phyloP scores from a whole-genome alignment of 2,888 invertebrate genomes.

The Acanthosoma haemorrhoidale region DNA sequence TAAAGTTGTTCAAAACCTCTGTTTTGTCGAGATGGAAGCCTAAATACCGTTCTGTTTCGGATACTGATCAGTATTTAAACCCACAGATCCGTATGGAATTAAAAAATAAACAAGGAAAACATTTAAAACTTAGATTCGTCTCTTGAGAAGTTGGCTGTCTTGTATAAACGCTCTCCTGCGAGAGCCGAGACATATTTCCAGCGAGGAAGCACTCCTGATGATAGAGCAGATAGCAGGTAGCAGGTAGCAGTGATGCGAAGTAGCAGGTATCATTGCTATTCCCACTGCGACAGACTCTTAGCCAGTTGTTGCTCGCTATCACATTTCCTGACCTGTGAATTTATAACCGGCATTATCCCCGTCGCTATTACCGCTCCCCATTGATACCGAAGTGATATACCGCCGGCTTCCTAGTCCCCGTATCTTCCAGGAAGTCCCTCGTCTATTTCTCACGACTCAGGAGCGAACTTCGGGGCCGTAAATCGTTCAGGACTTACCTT shows the following conservation, averaged over 20 bases:
- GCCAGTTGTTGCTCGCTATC: constrained; percentile 19
- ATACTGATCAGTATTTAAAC: too few relatives aligned
- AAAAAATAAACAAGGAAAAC: too few relatives aligned
- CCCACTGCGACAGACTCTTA: constrained; percentile 1
- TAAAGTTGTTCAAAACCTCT: too few relatives aligned
- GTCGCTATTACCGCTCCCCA: constrained; percentile 18
- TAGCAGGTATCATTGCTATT: not conserved
- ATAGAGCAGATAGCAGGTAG: too few relatives aligned
- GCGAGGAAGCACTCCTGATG: too few relatives aligned
- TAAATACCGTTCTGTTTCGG: too few relatives aligned
- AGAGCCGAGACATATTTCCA: too few relatives aligned
- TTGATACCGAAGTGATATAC: constrained; percentile 16
- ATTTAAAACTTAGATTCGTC: too few relatives aligned
- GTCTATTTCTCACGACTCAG: not conserved
- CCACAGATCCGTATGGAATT: too few relatives aligned
- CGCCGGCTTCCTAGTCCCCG: constrained; percentile 1
- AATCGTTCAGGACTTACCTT: constrained; percentile 14
- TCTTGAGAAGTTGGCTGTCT: too few relatives aligned
- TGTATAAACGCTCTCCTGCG: too few relatives aligned
- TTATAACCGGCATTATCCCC: constrained; percentile 12
- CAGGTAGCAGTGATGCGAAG: not conserved
- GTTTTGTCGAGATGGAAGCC: too few relatives aligned
- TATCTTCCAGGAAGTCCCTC: constrained; percentile 8
- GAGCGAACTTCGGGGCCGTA: constrained; percentile 1
- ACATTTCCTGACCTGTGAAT: constrained; percentile 17